These are phyloP conservation scores for Enhydra lutris DNA, from an alignment of 2,113 vertebrate genomes.

Conservation along the genomic window DNA sequence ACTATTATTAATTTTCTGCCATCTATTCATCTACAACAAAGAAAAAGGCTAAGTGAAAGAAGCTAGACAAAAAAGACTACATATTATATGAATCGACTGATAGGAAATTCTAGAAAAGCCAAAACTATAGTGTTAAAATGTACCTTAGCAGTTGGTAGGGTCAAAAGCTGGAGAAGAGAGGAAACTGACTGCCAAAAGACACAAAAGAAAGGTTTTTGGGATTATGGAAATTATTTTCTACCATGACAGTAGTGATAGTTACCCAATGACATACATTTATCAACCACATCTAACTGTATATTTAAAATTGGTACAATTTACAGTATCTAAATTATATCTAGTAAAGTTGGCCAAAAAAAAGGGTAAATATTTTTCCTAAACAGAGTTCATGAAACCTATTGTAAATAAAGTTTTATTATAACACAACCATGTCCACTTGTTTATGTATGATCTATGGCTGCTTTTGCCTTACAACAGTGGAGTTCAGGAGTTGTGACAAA, in stretches of 20 bases:
- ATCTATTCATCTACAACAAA: background rate
- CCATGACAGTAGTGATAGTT: background rate
- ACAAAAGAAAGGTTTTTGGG: background rate
- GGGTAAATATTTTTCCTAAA: background rate
- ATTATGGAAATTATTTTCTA: background rate
- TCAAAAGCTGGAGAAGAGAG: background rate
- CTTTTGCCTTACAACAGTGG: background rate
- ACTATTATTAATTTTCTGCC: background rate
- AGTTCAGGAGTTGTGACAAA: background rate
- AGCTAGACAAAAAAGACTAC: background rate
- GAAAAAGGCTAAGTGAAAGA: background rate
- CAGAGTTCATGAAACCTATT: background rate
- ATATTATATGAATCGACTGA: background rate
- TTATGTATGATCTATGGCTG: background rate
- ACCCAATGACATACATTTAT: background rate
- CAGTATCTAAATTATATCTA: background rate
- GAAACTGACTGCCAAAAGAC: background rate
- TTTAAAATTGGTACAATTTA: background rate
- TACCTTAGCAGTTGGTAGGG: background rate
- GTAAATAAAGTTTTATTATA: background rate
- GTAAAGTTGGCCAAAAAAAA: background rate
- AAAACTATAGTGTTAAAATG: background rate
- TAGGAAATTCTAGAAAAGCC: background rate
- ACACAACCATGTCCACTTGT: background rate
- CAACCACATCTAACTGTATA: background rate